Conservation (phyloP, 1,140 invertebrate species). For the Drosophila nigromelanica region DNA sequence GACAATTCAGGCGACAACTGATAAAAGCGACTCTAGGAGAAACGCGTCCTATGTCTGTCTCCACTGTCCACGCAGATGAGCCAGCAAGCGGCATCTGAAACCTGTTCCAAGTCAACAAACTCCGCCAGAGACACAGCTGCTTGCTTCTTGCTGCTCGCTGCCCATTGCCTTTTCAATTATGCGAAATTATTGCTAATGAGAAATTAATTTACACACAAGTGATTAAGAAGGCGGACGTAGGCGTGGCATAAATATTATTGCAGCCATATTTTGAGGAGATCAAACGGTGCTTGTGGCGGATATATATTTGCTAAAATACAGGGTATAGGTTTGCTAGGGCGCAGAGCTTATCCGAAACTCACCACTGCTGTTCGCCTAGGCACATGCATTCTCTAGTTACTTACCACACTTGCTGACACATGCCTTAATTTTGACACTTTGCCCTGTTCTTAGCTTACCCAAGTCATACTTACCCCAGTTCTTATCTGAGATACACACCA, state of each 20-base stretch:
- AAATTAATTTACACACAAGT: constrained; percentile 72
- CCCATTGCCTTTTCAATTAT: constrained; percentile 67
- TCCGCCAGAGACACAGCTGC: background rate
- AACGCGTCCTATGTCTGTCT: constrained; percentile 3
- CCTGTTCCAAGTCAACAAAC: constrained; percentile 34
- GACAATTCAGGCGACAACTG: constrained; percentile 37
- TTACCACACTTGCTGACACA: background rate
- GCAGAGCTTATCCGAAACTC: background rate
- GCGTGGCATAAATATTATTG: constrained; percentile 4
- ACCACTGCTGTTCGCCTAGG: background rate
- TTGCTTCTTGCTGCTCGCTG: background rate
- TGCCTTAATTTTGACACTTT: too few species aligned
- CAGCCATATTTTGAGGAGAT: too few species aligned
- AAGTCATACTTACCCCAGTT: background rate
- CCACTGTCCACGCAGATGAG: background rate
- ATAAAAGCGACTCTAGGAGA: constrained; percentile 43
- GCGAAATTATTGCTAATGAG: constrained; percentile 73
- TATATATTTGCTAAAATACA: background rate
- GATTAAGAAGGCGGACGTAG: constrained; percentile 1
- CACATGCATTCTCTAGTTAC: background rate
- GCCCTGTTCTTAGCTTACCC: too few species aligned
- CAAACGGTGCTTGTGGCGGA: too few species aligned
- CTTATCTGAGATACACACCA: background rate
- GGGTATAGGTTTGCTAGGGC: background rate
- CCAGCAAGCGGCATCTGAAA: constrained; percentile 1